Base-by-base conservation (phyloP, 2,888 invertebrate species). In the Eurois occulta region DNA sequence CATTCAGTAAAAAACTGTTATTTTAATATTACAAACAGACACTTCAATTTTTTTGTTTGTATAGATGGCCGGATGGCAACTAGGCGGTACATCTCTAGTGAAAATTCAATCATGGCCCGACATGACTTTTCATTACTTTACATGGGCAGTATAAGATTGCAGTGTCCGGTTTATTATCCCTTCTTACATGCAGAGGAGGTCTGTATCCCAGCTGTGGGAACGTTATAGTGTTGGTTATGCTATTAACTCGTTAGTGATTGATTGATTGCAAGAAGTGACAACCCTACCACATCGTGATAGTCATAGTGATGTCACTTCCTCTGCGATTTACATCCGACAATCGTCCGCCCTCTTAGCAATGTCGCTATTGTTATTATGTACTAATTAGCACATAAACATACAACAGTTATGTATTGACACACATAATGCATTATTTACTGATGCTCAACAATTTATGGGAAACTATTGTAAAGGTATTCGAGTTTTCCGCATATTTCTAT, bases 231-330 rank as follows among this genome's bases (percentile, higher is more conserved):
- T 35, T 35, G 13, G 55, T 11, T n/a, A 55, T 13, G 28, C 28
- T 58, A 55, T n/a, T 28, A 28, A 28, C 13, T 55, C 13, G 1
- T 55, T 28, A 28, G 16, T 58, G 2, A 74, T 46, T 35, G 11
- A 60, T 35, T 24, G 55, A 55, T 24, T 43, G 24, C 35, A 38
- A 28, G 16, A 2, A 35, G 62, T 69, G 82, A 16, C 86, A 88
- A 55, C 88, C 88, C 84, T 88, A 74, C 11, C 8, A n/a, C n/a
- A n/a, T n/a, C n/a, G n/a, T n/a, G n/a, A n/a, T n/a, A n/a, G 73
- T 8, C 55, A 24, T 60, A 69, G 55, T 77, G 80, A 78, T 74
- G 84, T 81, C 87, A 88, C 77, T 87, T 87, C 87, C 87, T 82
- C 58, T 78, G 78, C 64, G 77, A 84, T 86, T 81, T 78, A 72